Evolutionary conservation across 2,888 invertebrate genomes (phyloP), one percentile per base, ranked within the genome.

Genomic region (Pseudococcus jackbeardsleyi): DNA sequence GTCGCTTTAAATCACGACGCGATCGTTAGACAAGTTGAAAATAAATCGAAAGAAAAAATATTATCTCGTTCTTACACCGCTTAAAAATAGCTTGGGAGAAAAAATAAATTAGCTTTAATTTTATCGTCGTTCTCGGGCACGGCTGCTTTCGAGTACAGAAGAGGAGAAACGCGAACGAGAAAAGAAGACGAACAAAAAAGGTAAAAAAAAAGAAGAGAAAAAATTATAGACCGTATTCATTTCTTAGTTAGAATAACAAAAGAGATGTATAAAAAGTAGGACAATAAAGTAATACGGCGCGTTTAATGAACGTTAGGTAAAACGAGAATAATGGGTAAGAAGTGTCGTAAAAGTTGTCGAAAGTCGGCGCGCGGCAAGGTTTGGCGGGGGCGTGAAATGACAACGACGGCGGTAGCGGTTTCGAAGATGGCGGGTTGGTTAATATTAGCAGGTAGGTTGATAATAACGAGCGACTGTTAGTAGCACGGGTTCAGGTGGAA

Each of bases 221-320:
- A 82, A 82, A 82, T 82, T 82, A 42, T 46, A 46, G 79, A 82
- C 79, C 79, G 79, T 46, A 46, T 82, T 82, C 46, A 46, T 82
- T 82, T 82, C 79, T 82, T 82, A 82, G 79, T 82, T 82, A 82
- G 46, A 82, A 42, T 82, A 82, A 82, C 79, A 82, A 82, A 82
- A 82, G 79, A 82, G 46, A 82, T 46, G 46, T 82, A 82, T 82
- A 82, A 82, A 82, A 82, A 82, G 79, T 82, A 82, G 79, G 79
- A 82, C 79, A 82, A 82, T 82, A 82, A 82, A 82, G 79, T 82
- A 82, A 82, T 82, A 82, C 79, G 79, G 46, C 79, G 79, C 79
- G 79, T 82, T 82, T 82, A 82, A 82, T 82, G 79, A 82, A 82
- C 79, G 79, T 82, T 82, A 82, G 79, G 79, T 82, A 82, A 82